These are phyloP conservation scores for Carettochelys insculpta DNA, from an alignment of 2,113 vertebrate species.

Conservation along the genomic window DNA sequence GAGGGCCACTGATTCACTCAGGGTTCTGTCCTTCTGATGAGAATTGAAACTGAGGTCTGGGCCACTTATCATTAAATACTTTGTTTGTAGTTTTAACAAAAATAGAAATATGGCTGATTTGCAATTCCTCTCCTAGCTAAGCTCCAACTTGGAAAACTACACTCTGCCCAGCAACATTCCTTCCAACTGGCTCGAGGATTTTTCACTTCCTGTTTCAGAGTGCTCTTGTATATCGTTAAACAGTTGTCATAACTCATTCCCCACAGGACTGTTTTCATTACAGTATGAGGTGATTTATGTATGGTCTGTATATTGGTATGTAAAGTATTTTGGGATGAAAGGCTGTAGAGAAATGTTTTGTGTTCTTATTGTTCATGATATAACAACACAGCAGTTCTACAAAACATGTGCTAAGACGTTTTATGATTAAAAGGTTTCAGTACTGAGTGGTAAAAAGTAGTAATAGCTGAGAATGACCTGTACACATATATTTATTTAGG, in stretches of 20 bases:
- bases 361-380: neutral
- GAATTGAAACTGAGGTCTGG: neutral
- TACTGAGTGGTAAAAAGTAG: slow-evolving; percentile 9
- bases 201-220: neutral
- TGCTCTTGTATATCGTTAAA: neutral
- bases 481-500: slow-evolving; percentile 1
- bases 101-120: neutral
- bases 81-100: neutral
- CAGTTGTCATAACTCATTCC: neutral
- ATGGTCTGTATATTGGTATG: neutral
- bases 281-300: neutral
- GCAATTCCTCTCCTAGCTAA: neutral
- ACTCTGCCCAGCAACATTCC: neutral
- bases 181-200: neutral
- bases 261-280: neutral
- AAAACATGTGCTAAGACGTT: neutral
- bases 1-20: neutral
- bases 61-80: neutral
- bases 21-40: neutral
- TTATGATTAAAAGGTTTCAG: neutral
- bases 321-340: neutral
- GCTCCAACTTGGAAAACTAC: neutral
- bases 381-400: neutral
- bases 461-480: neutral
- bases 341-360: neutral